Conservation (phyloP, 2,113 vertebrate species). For the Spheniscus mendiculus region DNA sequence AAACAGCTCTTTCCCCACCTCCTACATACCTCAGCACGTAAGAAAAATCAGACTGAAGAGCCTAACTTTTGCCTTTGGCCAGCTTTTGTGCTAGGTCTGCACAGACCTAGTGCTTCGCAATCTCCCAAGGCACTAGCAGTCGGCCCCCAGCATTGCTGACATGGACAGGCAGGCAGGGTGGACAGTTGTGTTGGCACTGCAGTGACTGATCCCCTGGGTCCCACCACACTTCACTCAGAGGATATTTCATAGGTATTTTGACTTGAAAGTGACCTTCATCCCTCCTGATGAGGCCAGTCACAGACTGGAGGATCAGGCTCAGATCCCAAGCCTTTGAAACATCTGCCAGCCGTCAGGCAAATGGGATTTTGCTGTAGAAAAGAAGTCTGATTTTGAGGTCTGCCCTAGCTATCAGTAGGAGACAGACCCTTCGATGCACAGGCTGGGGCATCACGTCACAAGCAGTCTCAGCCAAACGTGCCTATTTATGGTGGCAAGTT, state of each 20-base stretch:
- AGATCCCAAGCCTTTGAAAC: not conserved
- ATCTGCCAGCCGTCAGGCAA: not conserved
- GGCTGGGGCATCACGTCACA: not conserved
- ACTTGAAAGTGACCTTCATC: not conserved
- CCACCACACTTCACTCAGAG: fast-evolving
- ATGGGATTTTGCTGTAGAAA: not conserved
- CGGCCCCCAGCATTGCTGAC: not conserved
- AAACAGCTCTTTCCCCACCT: not conserved
- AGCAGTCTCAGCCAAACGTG: not conserved
- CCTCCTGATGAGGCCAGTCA: not conserved
- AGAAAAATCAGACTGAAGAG: not conserved
- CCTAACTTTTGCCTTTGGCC: not conserved
- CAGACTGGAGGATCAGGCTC: not conserved
- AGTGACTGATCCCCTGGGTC: not conserved
- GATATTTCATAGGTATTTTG: not conserved
- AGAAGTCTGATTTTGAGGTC: not conserved
- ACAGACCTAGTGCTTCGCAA: not conserved
- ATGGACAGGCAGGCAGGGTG: no score
- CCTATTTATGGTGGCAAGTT: slow-evolving; percentile 36
- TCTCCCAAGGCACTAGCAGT: not conserved
- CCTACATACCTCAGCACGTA: not conserved
- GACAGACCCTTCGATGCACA: not conserved
- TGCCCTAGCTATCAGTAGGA: not conserved
- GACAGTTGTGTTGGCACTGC: fast-evolving
- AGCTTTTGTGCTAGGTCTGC: not conserved